Evolutionary conservation across 2,888 invertebrate species (phyloP).

Genomic region (Candidula unifasciata): DNA sequence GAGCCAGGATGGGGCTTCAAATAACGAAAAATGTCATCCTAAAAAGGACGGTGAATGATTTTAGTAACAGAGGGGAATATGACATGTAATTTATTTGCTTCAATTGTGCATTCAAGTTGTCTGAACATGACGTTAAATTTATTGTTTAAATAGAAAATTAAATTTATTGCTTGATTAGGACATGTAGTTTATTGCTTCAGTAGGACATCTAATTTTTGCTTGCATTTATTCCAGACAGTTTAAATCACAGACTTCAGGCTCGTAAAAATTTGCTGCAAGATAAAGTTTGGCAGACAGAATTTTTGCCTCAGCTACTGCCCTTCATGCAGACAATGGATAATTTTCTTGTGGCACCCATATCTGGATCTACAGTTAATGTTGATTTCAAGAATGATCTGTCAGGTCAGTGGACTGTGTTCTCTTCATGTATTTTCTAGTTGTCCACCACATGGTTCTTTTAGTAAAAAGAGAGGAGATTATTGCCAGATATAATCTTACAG

Average conservation of each 20-base stretch:
- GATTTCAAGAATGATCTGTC: slow-evolving; percentile 7
- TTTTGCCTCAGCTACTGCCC: slow-evolving; percentile 30
- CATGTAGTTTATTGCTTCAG: no score
- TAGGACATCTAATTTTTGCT: no score
- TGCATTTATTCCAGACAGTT: slow-evolving; percentile 32
- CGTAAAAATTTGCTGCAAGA: slow-evolving; percentile 30
- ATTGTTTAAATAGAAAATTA: no score
- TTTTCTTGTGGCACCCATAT: slow-evolving; percentile 24
- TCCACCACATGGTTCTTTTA: neutral
- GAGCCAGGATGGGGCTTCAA: no score
- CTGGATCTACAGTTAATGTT: slow-evolving; percentile 6
- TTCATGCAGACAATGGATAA: slow-evolving; percentile 30
- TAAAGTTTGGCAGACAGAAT: slow-evolving; percentile 38
- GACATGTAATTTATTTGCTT: no score
- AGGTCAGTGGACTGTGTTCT: slow-evolving; percentile 2
- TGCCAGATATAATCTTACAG: neutral
- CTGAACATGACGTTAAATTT: no score
- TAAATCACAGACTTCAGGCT: slow-evolving; percentile 27
- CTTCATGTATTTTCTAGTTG: neutral
- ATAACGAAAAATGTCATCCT: no score
- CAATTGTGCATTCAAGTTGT: no score
- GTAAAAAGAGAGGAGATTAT: neutral
- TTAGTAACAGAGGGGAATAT: no score
- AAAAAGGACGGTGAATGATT: no score
- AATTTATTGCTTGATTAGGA: no score